Conservation (phyloP, 2,797 vertebrate genomes). For the Sciaenops ocellatus region DNA sequence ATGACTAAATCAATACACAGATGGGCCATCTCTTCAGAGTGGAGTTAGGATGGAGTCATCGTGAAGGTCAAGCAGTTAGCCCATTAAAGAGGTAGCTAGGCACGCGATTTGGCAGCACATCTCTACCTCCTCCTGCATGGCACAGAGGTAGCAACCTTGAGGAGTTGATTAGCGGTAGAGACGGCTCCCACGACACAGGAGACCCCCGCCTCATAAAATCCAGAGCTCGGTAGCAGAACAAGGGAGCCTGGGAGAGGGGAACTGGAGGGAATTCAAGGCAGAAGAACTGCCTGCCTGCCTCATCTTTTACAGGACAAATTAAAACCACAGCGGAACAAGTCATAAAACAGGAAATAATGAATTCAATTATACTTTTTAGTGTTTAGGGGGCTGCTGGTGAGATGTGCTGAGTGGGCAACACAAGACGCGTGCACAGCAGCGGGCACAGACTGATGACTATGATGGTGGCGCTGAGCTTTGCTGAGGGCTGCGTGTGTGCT, state of each 20-base stretch:
- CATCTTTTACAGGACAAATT: slow-evolving; percentile 87
- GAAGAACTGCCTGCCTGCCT: slow-evolving; percentile 80
- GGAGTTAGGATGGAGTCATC: slow-evolving; percentile 75
- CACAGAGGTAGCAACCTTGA: slow-evolving; percentile 82
- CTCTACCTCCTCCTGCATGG: slow-evolving; percentile 64
- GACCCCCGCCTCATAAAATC: slow-evolving; percentile 84
- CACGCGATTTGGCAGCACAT: slow-evolving; percentile 71
- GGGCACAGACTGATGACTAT: slow-evolving; percentile 77
- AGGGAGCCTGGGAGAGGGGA: slow-evolving; percentile 74
- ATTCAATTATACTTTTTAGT: slow-evolving; percentile 89
- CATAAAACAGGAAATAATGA: slow-evolving; percentile 89
- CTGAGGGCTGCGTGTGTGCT: slow-evolving; percentile 77
- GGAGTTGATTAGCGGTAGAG: slow-evolving; percentile 83
- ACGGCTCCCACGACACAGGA: slow-evolving; percentile 81
- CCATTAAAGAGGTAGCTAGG: slow-evolving; percentile 78
- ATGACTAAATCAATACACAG: slow-evolving; percentile 84
- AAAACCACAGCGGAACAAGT: slow-evolving; percentile 86
- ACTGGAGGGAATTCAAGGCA: slow-evolving; percentile 76
- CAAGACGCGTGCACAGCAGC: slow-evolving; percentile 66
- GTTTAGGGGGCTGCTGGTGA: slow-evolving; percentile 81
- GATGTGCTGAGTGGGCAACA: slow-evolving; percentile 86
- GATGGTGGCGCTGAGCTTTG: slow-evolving; percentile 77
- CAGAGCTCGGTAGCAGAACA: slow-evolving; percentile 69
- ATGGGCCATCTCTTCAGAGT: slow-evolving; percentile 74
- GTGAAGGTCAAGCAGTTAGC: slow-evolving; percentile 81